A percentile compares a stretch with the other conserved stretches of the same genome.
phyloP scores from a whole-genome alignment of 1,140 invertebrate species.

The Potamilus streckersoni region DNA sequence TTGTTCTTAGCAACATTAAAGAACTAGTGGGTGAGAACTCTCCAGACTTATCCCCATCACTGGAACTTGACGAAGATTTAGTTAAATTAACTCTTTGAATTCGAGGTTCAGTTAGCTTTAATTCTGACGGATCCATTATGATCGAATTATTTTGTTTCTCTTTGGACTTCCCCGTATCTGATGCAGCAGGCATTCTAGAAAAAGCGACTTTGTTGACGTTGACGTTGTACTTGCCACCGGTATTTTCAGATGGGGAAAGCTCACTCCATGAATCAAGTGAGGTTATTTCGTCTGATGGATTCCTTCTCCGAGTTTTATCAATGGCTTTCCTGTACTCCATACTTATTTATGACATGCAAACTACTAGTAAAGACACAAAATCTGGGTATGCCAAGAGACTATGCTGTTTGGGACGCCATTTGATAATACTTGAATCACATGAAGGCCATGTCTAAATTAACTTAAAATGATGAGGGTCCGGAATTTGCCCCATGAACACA shows the following conservation, averaged over 20 bases:
- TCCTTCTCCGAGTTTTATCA: conserved; percentile 1
- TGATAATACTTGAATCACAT: too few species aligned
- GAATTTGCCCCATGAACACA: too few species aligned
- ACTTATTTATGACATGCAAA: conserved; percentile 1
- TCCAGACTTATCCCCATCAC: background rate
- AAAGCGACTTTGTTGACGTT: background rate
- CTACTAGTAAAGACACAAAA: too few species aligned
- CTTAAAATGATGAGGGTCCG: too few species aligned
- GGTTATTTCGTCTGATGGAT: conserved; percentile 38
- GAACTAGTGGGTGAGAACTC: background rate
- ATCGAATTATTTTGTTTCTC: conserved; percentile 15
- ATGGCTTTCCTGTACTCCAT: background rate
- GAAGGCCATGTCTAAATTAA: too few species aligned
- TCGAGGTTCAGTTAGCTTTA: conserved; percentile 12
- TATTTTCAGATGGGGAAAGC: conserved; percentile 6
- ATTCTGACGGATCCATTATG: conserved; percentile 14
- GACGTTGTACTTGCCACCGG: background rate
- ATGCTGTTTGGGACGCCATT: too few species aligned
- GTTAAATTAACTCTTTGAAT: conserved; percentile 5
- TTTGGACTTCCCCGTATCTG: conserved; percentile 8
- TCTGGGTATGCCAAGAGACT: too few species aligned
- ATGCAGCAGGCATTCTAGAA: background rate
- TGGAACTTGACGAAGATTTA: conserved; percentile 3
- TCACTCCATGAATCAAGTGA: conserved; percentile 50
- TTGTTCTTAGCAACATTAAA: background rate